These are phyloP conservation scores for Pharmacophagus antenor DNA, from an alignment of 2,888 invertebrate genomes.

Conservation along the genomic window DNA sequence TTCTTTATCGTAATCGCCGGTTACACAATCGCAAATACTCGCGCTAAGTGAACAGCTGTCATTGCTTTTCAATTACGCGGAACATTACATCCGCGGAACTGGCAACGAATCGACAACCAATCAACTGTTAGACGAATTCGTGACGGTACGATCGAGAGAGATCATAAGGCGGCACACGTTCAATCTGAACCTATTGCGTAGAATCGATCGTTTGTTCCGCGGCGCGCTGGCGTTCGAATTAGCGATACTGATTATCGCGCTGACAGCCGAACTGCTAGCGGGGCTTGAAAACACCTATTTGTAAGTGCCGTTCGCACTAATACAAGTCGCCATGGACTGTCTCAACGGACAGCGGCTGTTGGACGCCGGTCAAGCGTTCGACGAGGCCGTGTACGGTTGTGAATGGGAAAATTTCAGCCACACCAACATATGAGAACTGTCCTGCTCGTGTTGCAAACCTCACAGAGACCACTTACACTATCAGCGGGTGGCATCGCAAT, in stretches of 20 bases:
- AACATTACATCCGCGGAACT: conserved; percentile 26
- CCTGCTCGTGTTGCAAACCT: conserved; percentile 49
- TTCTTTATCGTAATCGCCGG: conserved; percentile 50
- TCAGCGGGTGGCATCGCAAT: conserved; percentile 56
- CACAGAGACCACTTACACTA: conserved; percentile 54
- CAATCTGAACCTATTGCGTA: conserved; percentile 42
- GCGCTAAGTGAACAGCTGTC: conserved; percentile 50
- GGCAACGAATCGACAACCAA: conserved; percentile 8
- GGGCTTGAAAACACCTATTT: conserved; percentile 55
- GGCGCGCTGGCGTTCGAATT: conserved; percentile 53
- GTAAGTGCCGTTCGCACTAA: conserved; percentile 49
- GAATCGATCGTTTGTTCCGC: conserved; percentile 46
- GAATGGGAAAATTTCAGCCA: conserved; percentile 61
- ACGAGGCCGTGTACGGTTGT: conserved; percentile 52
- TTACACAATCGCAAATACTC: conserved; percentile 54
- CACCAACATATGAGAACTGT: conserved; percentile 53
- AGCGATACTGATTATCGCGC: conserved; percentile 42
- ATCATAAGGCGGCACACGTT: conserved; percentile 46
- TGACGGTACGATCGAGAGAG: conserved; percentile 41
- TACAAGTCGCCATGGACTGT: conserved; percentile 56
- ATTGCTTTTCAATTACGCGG: conserved; percentile 48
- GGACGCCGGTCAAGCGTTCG: conserved; percentile 51
- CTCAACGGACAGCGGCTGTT: conserved; percentile 54
- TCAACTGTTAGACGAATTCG: conserved; percentile 41
- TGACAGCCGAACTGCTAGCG: conserved; percentile 55